Percentiles rank a stretch among this genome's conserved stretches.
Conservation (phyloP, 2,113 vertebrate species). For the Meles meles region DNA sequence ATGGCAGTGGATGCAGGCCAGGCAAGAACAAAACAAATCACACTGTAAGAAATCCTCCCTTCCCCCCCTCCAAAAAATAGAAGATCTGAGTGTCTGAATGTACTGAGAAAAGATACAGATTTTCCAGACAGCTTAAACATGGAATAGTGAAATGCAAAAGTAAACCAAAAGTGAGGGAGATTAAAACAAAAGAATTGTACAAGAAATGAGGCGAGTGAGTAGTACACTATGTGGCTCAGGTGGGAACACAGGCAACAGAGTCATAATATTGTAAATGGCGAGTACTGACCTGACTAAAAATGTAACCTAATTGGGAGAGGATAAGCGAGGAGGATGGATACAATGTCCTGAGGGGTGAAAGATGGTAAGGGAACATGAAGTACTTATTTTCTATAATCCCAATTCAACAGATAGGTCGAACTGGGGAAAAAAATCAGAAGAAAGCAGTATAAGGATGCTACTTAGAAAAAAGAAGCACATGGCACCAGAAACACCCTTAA, state of each 20-base stretch:
- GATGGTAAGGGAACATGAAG: not conserved
- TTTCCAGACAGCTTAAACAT: not conserved
- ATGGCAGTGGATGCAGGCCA: not conserved
- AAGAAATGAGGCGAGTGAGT: not conserved
- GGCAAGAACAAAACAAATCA: not conserved
- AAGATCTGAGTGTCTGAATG: not conserved
- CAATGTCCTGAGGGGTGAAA: not conserved
- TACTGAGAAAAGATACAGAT: not conserved
- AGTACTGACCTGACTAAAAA: not conserved
- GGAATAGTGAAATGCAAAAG: not conserved
- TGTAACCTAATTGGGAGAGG: not conserved
- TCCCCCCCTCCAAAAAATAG: not conserved
- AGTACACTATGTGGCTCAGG: not conserved
- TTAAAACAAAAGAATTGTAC: conserved; percentile 14
- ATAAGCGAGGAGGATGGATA: not conserved
- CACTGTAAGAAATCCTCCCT: not conserved
- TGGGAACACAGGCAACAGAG: not conserved
- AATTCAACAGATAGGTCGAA: not conserved
- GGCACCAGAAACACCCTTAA: not conserved
- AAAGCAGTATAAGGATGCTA: not conserved
- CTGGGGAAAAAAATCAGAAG: not conserved
- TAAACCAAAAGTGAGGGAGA: not conserved
- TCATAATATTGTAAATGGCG: not conserved
- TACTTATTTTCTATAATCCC: not conserved
- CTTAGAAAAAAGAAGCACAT: not conserved